Evolutionary conservation across 2,797 vertebrate species (phyloP).

Genomic region (Varecia variegata): DNA sequence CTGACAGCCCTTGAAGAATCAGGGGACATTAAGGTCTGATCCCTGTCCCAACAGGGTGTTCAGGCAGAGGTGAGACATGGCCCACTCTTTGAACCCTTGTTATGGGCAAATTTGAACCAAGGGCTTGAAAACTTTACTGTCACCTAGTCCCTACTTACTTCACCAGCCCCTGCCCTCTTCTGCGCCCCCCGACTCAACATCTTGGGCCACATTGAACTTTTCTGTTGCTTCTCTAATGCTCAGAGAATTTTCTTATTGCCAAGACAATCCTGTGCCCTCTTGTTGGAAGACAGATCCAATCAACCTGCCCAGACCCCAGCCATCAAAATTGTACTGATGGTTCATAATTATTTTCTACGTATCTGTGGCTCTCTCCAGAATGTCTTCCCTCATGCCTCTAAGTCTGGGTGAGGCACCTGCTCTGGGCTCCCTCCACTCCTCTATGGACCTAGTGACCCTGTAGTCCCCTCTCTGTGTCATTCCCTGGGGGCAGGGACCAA

Average conservation of each 20-base stretch:
- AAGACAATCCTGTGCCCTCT: not conserved
- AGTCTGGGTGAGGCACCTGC: not conserved
- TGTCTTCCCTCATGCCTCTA: not conserved
- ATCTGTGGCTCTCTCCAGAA: not conserved
- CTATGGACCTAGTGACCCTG: too few species aligned
- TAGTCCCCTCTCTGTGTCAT: not conserved
- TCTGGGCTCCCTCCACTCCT: not conserved
- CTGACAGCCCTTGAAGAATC: not conserved
- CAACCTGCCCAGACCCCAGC: not conserved
- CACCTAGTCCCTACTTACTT: too few species aligned
- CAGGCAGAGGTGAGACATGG: not conserved
- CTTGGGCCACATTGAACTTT: not conserved
- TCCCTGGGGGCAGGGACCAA: not conserved
- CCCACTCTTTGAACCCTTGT: not conserved
- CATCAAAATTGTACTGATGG: not conserved
- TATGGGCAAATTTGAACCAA: not conserved
- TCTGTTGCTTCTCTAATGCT: not conserved
- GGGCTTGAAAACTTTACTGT: not conserved
- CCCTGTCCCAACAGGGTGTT: not conserved
- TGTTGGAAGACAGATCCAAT: not conserved
- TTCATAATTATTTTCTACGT: not conserved
- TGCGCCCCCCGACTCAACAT: fast-evolving
- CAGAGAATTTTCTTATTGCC: not conserved
- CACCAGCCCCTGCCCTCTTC: not conserved
- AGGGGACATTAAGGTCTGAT: not conserved